Evolutionary conservation across 2,888 invertebrate species (phyloP), one percentile per base, ranked within the genome.

Genomic region (Diogma glabrata): DNA sequence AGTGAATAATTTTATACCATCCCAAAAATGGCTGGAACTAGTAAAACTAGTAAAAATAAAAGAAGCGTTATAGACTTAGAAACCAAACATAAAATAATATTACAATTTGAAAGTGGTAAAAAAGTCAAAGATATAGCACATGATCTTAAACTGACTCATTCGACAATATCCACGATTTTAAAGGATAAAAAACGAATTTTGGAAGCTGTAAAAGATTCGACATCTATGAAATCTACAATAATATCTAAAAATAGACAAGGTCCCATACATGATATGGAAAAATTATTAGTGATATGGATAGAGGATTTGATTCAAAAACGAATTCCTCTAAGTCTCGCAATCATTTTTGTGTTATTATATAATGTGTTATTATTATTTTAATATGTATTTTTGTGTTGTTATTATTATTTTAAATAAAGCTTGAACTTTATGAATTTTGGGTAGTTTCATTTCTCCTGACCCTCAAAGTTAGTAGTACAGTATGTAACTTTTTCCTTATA

Each of bases 221-320:
- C 40, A 40, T 40, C 40, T 40, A 40, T 40, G 40, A 40, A 16
- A 40, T 40, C 40, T 40, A 40, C 40, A 40, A 40, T 40, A 40
- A 40, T 40, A 40, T 16, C 40, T 4, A 40, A 40, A 40, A 40
- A 40, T 17, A 40, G 40, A 40, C 40, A 40, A 40, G 40, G 40
- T 40, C 17, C 40, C 40, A 40, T 40, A 16, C 43, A 43, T 43
- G 43, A 43, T 20, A 43, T 43, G 43, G 43, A 43, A 43, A 43
- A 43, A 43, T 12, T 43, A 20, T 43, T n/a, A n/a, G 43, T 43
- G n/a, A 22, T 20, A 9, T 43, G 43, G 43, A 43, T 19, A 5
- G 22, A 43, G 22, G 40, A 40, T 40, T 40, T 33, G 33, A 33
- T 33, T 38, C 9, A 14, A 14, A 38, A 38, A 38, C 4, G 10